Conservation (phyloP, 1,140 invertebrate species). For the Lasioglossum baleicum region DNA sequence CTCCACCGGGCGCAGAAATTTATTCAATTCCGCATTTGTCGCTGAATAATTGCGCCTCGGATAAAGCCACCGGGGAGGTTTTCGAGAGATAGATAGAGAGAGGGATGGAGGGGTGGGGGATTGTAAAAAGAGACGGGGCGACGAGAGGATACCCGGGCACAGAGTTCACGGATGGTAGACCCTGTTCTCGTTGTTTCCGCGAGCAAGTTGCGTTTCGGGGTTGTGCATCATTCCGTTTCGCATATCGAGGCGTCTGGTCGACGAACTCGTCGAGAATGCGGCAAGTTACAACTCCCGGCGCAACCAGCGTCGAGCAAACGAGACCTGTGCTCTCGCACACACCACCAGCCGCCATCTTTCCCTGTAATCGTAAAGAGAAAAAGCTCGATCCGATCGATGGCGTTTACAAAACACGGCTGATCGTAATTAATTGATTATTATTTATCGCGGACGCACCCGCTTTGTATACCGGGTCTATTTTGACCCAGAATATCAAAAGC, state of each 20-base stretch:
- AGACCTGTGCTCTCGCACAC: not conserved
- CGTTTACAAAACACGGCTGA: not conserved
- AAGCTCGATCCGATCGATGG: not conserved
- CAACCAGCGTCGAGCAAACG: not conserved
- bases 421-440: not conserved
- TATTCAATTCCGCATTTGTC: slow-evolving; percentile 20
- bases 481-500: too few species aligned
- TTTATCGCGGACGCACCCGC: not conserved
- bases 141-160: not conserved
- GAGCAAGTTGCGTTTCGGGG: slow-evolving; percentile 2
- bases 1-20: slow-evolving; percentile 10
- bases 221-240: slow-evolving; percentile 28
- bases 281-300: slow-evolving; percentile 23
- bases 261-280: slow-evolving; percentile 49
- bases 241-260: slow-evolving; percentile 41
- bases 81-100: not conserved
- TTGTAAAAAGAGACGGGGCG: not conserved
- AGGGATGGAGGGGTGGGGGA: not conserved
- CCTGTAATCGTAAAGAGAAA: not conserved
- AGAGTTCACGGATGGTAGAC: not conserved
- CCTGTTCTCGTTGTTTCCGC: not conserved
- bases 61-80: not conserved
- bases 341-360: not conserved
- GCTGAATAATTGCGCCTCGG: slow-evolving; percentile 24
- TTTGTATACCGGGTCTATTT: too few species aligned